Base-by-base conservation (phyloP, 2,888 invertebrate genomes). In the Priocnemis perturbator region DNA sequence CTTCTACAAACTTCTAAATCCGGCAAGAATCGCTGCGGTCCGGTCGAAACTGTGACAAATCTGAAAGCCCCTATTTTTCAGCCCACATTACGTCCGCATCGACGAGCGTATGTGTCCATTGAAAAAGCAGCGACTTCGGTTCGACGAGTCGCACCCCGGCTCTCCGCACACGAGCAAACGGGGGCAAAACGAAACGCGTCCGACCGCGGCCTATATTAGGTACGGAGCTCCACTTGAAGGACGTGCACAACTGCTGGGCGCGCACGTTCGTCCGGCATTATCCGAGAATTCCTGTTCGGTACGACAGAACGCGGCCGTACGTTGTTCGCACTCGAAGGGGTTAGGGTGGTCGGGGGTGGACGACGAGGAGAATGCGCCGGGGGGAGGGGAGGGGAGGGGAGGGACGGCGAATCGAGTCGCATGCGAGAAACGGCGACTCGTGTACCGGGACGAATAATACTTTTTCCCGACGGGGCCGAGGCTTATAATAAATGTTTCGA, bases 401-500 rank as follows among this genome's bases (percentile, higher is more conserved):
- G 57, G 55, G 64, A 67, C 47, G 60, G 30, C 21, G 60, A 48
- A 30, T 58, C 45, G 58, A 45, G 21, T 45, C 58, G 58, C 45
- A 58, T 58, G 58, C 45, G 61, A 15, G 37, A 61, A 61, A 61
- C 61, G 53, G 7, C 45, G 60, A 47, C 60, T 23, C 60, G 60
- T 23, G 48, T 48, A 48, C 56, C 56, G 56, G 47, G 9, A 63
- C 55, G 62, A 63, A 56, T 63, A 63, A 63, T 63, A 55, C 62
- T 17, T 17, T 37, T 56, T 45, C 21, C 44, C 52, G 52, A 61
- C 61, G 61, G 45, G 56, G 56, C 60, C 58, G 62, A 83, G 86
- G 86, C 85, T 85, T 85, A 87, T 86, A 85, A 87, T 86, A 87
- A 86, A 87, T 85, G 83, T 85, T 85, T 79, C 70, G 71, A 75